Evolutionary conservation across 2,797 vertebrate species (phyloP).

Genomic region (Emys orbicularis): DNA sequence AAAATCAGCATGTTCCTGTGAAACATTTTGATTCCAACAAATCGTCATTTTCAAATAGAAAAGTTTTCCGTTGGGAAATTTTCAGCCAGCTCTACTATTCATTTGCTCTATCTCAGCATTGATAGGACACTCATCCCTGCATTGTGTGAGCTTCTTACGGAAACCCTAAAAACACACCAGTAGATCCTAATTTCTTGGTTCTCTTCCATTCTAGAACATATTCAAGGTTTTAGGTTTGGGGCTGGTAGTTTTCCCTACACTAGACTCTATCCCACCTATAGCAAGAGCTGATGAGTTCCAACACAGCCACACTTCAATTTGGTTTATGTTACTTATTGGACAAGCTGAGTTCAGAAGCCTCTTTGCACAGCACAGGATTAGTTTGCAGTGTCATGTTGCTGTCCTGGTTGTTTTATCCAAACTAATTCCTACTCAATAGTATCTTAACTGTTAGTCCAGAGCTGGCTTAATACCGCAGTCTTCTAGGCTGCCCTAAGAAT

Average conservation of each 20-base stretch:
- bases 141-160: background rate
- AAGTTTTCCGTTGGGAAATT: constrained; percentile 22
- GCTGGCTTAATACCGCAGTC: background rate
- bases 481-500: background rate
- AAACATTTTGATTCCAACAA: constrained; percentile 62
- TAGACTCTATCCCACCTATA: rapidly evolving
- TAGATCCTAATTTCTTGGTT: background rate
- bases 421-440: background rate
- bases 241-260: background rate
- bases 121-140: background rate
- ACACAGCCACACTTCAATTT: background rate
- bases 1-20: background rate
- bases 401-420: background rate
- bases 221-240: rapidly evolving
- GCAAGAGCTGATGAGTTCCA: rapidly evolving
- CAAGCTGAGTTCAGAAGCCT: background rate
- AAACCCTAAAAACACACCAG: background rate
- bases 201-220: background rate
- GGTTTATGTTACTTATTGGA: background rate
- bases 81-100: background rate
- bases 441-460: background rate
- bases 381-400: background rate
- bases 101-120: background rate
- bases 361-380: no score
- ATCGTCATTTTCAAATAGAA: constrained; percentile 4